Conservation (phyloP, 2,888 invertebrate species). For the Ennomos quercinarius region DNA sequence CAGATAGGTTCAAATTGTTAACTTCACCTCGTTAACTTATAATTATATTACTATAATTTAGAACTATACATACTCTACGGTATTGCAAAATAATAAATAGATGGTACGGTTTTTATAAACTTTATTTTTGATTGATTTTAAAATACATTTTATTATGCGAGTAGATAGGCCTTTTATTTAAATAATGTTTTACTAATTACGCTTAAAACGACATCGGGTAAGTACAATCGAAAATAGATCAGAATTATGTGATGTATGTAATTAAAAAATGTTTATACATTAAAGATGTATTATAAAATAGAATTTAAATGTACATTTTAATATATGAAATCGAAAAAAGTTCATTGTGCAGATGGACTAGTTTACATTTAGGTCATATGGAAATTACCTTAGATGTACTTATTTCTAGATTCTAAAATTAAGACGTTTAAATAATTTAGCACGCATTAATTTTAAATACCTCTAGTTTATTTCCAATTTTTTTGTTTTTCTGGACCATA, state of each 20-base stretch:
- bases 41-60: constrained; percentile 3
- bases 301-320: constrained; percentile 71
- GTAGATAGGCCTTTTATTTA: constrained; percentile 72
- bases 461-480: constrained; percentile 58
- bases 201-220: constrained; percentile 57
- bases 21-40: no score
- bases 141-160: constrained; percentile 70
- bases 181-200: constrained; percentile 66
- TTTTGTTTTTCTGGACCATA: constrained; percentile 58
- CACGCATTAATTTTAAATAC: constrained; percentile 51
- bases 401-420: constrained; percentile 63
- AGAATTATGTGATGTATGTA: constrained; percentile 68
- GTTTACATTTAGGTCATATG: constrained; percentile 46
- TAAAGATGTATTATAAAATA: constrained; percentile 75
- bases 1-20: no score
- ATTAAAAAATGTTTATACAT: constrained; percentile 71
- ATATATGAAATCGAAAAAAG: constrained; percentile 64
- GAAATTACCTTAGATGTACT: constrained; percentile 44
- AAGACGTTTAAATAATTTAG: constrained; percentile 64
- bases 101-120: constrained; percentile 54
- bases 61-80: constrained; percentile 4
- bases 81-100: constrained; percentile 48
- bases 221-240: constrained; percentile 71
- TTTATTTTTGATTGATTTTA: constrained; percentile 77
- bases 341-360: constrained; percentile 55